phyloP scores from a whole-genome alignment of 2,888 invertebrate species.

The Agonopterix arenella region DNA sequence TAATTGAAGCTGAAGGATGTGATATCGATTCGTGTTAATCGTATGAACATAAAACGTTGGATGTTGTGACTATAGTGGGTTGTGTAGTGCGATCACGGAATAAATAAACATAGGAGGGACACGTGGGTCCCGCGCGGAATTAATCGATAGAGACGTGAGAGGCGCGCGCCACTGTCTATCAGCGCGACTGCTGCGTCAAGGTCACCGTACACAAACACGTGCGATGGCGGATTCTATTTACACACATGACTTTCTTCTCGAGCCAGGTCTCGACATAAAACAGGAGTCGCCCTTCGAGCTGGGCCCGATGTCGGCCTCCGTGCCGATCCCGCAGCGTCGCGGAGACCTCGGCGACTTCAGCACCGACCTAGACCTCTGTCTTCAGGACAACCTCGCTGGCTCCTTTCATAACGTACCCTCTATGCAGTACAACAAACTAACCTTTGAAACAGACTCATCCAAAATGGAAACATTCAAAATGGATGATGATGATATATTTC shows the following conservation, averaged over 20 bases:
- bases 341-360: constrained; percentile 67
- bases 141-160: constrained; percentile 67
- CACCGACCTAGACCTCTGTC: constrained; percentile 73
- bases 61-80: constrained; percentile 16
- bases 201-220: constrained; percentile 70
- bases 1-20: constrained; percentile 43
- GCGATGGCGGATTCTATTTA: constrained; percentile 80
- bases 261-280: constrained; percentile 79
- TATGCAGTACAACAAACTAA: constrained; percentile 56
- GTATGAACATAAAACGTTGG: constrained; percentile 23
- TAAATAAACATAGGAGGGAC: constrained; percentile 54
- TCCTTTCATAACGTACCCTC: constrained; percentile 58
- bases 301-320: constrained; percentile 74
- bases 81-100: constrained; percentile 21
- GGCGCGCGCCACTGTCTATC: constrained; percentile 72
- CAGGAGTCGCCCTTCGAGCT: constrained; percentile 76
- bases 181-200: constrained; percentile 71
- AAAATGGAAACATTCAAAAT: constrained; percentile 83
- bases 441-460: constrained; percentile 56
- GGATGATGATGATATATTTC: constrained; percentile 93
- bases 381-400: constrained; percentile 64
- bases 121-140: constrained; percentile 64
- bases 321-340: constrained; percentile 79
- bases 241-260: constrained; percentile 79
- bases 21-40: constrained; percentile 25